Percentiles rank a stretch among this genome's conserved stretches.
Conservation (phyloP, 1,140 invertebrate genomes). For the Asbolus verrucosus region DNA sequence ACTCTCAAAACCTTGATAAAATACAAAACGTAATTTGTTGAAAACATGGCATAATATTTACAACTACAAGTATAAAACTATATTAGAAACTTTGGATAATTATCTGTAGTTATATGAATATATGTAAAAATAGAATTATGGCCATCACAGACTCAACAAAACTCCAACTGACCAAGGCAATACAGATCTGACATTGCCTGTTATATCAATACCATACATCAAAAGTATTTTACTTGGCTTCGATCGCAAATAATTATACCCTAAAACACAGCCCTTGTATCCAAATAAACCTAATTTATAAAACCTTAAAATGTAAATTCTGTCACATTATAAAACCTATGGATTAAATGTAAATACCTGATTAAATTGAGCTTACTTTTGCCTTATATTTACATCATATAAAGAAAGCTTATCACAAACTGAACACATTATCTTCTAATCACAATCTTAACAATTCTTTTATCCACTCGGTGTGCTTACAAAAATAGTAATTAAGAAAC, state of each 20-base stretch:
- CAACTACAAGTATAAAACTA: conserved; percentile 30
- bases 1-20: conserved; percentile 16
- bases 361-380: conserved; percentile 42
- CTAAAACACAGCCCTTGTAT: conserved; percentile 49
- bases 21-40: conserved; percentile 23
- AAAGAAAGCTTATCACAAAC: conserved; percentile 50
- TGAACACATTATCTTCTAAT: conserved; percentile 50
- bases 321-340: conserved; percentile 34
- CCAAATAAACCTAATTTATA: conserved; percentile 23
- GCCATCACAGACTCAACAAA: conserved; percentile 19
- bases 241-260: conserved; percentile 23
- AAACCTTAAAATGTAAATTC: conserved; percentile 31
- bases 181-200: conserved; percentile 6
- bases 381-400: conserved; percentile 44
- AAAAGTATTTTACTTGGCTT: conserved; percentile 50
- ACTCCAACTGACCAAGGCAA: conserved; percentile 8
- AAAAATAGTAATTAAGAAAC: conserved; percentile 26
- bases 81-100: conserved; percentile 22
- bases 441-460: conserved; percentile 22
- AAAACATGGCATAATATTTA: conserved; percentile 25
- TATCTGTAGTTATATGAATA: conserved; percentile 1
- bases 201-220: conserved; percentile 4
- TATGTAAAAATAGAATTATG: conserved; percentile 40
- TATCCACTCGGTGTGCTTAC: conserved; percentile 18
- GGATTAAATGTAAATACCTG: conserved; percentile 37